Conservation (phyloP, 2,113 vertebrate genomes). For the Syrmaticus mikado region DNA sequence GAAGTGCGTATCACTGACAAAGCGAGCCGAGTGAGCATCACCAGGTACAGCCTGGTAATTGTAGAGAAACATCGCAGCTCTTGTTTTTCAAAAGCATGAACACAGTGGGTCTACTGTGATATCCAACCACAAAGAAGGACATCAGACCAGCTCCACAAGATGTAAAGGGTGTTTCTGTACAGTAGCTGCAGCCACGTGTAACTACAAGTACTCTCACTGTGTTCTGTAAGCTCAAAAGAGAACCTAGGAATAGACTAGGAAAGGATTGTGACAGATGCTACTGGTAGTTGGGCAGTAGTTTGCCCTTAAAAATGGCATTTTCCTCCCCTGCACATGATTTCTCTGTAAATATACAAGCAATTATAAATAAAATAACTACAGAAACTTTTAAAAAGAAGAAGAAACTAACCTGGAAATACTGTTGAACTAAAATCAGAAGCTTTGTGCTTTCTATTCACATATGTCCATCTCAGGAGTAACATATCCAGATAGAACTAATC, state of each 20-base stretch:
- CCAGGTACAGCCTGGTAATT: background rate
- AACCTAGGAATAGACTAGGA: background rate
- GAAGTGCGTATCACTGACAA: background rate
- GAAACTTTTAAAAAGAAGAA: background rate
- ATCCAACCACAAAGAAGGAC: background rate
- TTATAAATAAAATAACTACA: background rate
- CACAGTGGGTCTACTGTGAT: accelerated
- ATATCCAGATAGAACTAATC: background rate
- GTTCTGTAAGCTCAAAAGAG: background rate
- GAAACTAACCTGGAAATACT: background rate
- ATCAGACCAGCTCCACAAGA: background rate
- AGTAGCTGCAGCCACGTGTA: background rate
- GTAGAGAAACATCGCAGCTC: background rate
- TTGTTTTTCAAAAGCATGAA: background rate
- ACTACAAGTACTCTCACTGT: background rate
- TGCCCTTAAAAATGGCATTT: background rate
- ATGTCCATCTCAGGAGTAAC: background rate
- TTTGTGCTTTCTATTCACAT: background rate
- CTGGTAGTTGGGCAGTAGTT: background rate
- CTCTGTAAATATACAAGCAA: background rate
- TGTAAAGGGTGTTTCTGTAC: background rate
- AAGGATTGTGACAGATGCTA: background rate
- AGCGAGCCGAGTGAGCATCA: background rate
- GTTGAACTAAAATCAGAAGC: background rate
- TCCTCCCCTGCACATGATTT: background rate